Evolutionary conservation across 2,888 invertebrate genomes (phyloP).

Genomic region (Hirtodrosophila histrioides): DNA sequence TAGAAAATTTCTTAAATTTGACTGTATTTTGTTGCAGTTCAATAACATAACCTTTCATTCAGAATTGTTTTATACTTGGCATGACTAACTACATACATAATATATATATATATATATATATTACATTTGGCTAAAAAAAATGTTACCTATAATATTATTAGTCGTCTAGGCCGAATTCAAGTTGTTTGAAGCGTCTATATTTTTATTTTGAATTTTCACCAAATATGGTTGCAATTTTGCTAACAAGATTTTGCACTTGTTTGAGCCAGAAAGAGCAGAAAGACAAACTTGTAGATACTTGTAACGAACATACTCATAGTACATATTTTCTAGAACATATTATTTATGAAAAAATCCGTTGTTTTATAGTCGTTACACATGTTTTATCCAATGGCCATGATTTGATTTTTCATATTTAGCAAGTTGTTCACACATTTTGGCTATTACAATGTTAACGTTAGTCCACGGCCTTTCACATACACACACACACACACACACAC

Average conservation of each 20-base stretch:
- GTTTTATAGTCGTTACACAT: slow-evolving; percentile 45
- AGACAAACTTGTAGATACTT: slow-evolving; percentile 12
- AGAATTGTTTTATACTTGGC: too few relatives aligned
- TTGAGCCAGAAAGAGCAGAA: slow-evolving; percentile 14
- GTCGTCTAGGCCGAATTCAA: slow-evolving; percentile 30
- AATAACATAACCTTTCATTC: too few relatives aligned
- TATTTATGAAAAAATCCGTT: slow-evolving; percentile 70
- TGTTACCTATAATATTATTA: background rate
- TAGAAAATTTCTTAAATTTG: too few relatives aligned
- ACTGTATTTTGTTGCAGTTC: too few relatives aligned
- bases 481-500: background rate
- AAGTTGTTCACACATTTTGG: slow-evolving; percentile 41
- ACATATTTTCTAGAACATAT: slow-evolving; percentile 36
- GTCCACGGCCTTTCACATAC: slow-evolving; percentile 34
- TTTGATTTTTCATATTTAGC: slow-evolving; percentile 59
- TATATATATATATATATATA: too few relatives aligned
- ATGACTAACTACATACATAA: too few relatives aligned
- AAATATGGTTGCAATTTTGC: slow-evolving; percentile 79
- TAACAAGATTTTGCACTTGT: slow-evolving; percentile 75
- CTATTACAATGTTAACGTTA: slow-evolving; percentile 33
- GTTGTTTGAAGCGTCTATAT: slow-evolving; percentile 25
- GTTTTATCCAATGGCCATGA: slow-evolving; percentile 55
- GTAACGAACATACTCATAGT: background rate
- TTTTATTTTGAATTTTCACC: slow-evolving; percentile 72
- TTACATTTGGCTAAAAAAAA: background rate